Evolutionary conservation across 2,797 vertebrate genomes (phyloP).

Genomic region (Carapus acus): DNA sequence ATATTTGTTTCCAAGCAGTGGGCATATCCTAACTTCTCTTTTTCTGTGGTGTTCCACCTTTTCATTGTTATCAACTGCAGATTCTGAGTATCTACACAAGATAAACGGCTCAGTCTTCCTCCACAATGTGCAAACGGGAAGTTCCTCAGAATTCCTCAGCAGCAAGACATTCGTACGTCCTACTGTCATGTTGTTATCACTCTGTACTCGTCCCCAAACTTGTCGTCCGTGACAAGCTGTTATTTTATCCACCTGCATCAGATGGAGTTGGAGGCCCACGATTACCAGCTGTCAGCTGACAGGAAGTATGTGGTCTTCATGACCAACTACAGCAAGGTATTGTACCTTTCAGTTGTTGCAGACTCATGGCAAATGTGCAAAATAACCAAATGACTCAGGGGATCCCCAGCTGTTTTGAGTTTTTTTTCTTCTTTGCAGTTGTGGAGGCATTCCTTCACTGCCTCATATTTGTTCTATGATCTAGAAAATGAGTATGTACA

Average conservation of each 20-base stretch:
- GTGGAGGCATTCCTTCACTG: conserved; percentile 91
- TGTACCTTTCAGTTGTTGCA: not conserved
- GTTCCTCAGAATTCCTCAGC: conserved; percentile 64
- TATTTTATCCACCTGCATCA: conserved; percentile 52
- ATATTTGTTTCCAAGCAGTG: too few relatives aligned
- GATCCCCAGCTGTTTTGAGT: not conserved
- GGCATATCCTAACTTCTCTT: too few relatives aligned
- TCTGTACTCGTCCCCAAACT: not conserved
- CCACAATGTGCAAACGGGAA: conserved; percentile 64
- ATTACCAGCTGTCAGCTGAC: conserved; percentile 83
- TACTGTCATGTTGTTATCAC: not conserved
- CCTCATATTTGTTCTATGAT: conserved; percentile 84
- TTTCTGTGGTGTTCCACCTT: not conserved
- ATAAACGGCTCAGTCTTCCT: conserved; percentile 70
- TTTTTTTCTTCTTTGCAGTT: conserved; percentile 63
- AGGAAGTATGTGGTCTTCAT: conserved; percentile 79
- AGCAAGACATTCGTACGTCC: conserved; percentile 77
- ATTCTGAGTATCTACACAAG: conserved; percentile 81
- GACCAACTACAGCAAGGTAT: conserved; percentile 90
- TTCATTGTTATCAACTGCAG: conserved; percentile 55
- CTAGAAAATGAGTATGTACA: conserved; percentile 68
- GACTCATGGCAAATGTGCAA: not conserved
- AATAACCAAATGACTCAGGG: not conserved
- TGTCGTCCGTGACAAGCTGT: not conserved
- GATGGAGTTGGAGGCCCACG: conserved; percentile 73